These are phyloP conservation scores for Oxytorus armatus DNA, from an alignment of 2,888 invertebrate genomes.

Conservation along the genomic window DNA sequence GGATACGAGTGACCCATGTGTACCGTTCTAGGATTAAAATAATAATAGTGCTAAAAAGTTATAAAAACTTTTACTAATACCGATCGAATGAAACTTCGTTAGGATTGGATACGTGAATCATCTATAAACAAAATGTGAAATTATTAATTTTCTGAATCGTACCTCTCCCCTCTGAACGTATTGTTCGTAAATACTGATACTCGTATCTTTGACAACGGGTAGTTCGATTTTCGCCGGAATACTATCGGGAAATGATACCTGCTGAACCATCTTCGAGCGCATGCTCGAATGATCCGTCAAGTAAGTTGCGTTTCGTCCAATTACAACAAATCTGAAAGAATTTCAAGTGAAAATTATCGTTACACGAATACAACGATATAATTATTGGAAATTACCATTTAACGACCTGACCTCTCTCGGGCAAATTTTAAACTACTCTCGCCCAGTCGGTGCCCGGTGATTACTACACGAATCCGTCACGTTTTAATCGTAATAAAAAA, in stretches of 20 bases:
- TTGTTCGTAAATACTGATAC: constrained; percentile 89
- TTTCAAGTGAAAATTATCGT: neutral
- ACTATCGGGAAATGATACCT: constrained; percentile 88
- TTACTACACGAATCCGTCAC: no score
- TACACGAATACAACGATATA: neutral
- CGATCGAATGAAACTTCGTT: no score
- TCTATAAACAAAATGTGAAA: constrained; percentile 9
- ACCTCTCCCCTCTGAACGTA: constrained; percentile 87
- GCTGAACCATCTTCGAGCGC: constrained; percentile 86
- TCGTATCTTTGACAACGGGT: constrained; percentile 88
- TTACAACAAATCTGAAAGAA: constrained; percentile 87
- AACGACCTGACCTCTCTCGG: no score
- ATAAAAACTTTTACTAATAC: no score
- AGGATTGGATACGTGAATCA: constrained; percentile 3
- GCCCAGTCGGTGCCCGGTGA: no score
- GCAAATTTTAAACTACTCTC: no score
- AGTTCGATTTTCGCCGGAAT: constrained; percentile 88
- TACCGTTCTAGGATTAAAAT: no score
- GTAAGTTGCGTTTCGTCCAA: constrained; percentile 88
- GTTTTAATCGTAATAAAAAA: no score
- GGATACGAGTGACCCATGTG: no score
- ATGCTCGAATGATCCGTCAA: constrained; percentile 84
- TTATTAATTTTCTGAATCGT: constrained; percentile 46
- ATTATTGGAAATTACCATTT: no score
- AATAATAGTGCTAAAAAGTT: no score